phyloP scores from a whole-genome alignment of 1,140 invertebrate species.

The Drosophila nebulosa region DNA sequence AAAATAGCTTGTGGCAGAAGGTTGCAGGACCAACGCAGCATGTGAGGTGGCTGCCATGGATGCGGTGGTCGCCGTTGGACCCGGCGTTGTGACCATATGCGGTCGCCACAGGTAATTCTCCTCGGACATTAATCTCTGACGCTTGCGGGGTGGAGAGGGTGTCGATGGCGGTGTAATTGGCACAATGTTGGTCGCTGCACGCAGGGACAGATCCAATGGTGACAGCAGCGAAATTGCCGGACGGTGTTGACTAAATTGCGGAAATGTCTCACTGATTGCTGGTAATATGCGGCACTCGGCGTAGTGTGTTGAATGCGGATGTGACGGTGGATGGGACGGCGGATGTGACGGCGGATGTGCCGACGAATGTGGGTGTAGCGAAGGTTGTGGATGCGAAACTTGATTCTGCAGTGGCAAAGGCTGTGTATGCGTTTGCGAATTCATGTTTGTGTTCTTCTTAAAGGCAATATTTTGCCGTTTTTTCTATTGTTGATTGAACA shows the following conservation, averaged over 20 bases:
- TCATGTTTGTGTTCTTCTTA: constrained; percentile 57
- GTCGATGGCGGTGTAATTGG: constrained; percentile 85
- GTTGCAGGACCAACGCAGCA: constrained; percentile 8
- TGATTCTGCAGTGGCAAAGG: neutral
- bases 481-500: constrained; percentile 2
- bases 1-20: constrained; percentile 29
- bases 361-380: too few species aligned
- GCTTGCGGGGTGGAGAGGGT: constrained; percentile 83
- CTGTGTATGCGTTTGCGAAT: constrained; percentile 15
- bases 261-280: constrained; percentile 79
- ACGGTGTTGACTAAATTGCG: constrained; percentile 69
- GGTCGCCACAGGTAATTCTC: constrained; percentile 81
- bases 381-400: constrained; percentile 3
- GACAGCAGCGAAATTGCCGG: constrained; percentile 77
- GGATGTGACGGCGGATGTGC: neutral
- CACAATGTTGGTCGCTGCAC: constrained; percentile 77
- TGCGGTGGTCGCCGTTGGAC: constrained; percentile 28
- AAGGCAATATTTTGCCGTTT: neutral
- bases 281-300: constrained; percentile 69
- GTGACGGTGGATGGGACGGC: constrained; percentile 16
- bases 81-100: constrained; percentile 76
- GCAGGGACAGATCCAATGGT: constrained; percentile 83
- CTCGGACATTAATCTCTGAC: constrained; percentile 81
- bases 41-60: constrained; percentile 10
- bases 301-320: constrained; percentile 42